Percentiles rank a stretch among this genome's conserved stretches.
Conservation (phyloP, 2,113 vertebrate genomes). For the Chaetops frenatus region DNA sequence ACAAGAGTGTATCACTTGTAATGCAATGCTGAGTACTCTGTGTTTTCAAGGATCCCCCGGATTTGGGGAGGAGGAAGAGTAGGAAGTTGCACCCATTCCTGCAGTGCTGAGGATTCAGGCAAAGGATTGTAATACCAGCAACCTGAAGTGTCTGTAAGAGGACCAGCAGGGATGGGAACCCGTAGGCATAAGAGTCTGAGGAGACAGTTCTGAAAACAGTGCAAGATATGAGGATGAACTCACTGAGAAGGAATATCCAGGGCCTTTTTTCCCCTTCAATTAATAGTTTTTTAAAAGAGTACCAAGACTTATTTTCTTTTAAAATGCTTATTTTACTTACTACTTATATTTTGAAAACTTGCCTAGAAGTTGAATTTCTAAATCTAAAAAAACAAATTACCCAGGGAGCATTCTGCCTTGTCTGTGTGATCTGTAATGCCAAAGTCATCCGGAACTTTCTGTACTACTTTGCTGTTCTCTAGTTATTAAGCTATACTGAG, state of each 20-base stretch:
- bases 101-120: background rate
- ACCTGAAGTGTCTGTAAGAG: background rate
- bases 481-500: background rate
- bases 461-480: background rate
- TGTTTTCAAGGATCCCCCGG: accelerated
- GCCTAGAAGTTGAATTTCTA: background rate
- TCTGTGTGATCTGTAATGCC: background rate
- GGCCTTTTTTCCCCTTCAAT: background rate
- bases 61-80: background rate
- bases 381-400: background rate
- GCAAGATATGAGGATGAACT: accelerated
- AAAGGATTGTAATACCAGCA: background rate
- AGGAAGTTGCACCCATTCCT: background rate
- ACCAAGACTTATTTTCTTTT: background rate
- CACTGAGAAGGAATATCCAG: background rate
- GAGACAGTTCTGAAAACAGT: background rate
- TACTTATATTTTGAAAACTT: background rate
- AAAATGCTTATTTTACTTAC: background rate
- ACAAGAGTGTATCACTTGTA: accelerated
- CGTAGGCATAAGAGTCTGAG: background rate
- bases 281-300: background rate
- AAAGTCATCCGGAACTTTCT: background rate
- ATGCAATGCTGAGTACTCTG: background rate
- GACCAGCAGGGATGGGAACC: background rate
- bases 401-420: background rate